Conservation (phyloP, 2,113 vertebrate genomes). For the Peucedramus taeniatus region DNA sequence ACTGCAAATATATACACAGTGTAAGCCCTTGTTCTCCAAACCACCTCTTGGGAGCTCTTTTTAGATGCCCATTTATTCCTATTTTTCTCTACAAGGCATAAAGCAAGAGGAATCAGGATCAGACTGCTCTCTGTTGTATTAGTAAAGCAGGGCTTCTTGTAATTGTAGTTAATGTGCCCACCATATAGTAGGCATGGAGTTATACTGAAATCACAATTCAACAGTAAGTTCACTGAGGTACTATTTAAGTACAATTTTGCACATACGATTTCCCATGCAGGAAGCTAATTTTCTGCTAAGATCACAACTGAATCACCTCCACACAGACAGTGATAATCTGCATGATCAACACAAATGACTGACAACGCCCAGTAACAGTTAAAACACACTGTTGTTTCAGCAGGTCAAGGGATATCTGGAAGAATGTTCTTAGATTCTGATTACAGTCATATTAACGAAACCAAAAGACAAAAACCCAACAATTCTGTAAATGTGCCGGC, state of each 20-base stretch:
- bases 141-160: neutral
- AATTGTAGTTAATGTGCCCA: neutral
- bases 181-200: neutral
- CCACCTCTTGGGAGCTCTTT: neutral
- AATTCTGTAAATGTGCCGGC: neutral
- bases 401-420: neutral
- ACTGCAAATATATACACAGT: neutral
- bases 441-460: neutral
- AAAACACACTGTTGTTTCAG: neutral
- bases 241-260: neutral
- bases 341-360: neutral
- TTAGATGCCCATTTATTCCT: neutral
- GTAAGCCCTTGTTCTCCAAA: neutral
- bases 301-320: neutral
- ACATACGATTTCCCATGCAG: neutral
- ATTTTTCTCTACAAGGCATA: neutral
- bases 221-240: neutral
- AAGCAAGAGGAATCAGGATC: neutral
- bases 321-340: neutral
- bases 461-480: neutral
- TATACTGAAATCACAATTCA: neutral
- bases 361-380: neutral
- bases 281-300: neutral
- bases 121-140: neutral
- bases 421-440: neutral